Evolutionary conservation across 2,113 vertebrate species (phyloP).

Genomic region (Rhizomys pruinosus): DNA sequence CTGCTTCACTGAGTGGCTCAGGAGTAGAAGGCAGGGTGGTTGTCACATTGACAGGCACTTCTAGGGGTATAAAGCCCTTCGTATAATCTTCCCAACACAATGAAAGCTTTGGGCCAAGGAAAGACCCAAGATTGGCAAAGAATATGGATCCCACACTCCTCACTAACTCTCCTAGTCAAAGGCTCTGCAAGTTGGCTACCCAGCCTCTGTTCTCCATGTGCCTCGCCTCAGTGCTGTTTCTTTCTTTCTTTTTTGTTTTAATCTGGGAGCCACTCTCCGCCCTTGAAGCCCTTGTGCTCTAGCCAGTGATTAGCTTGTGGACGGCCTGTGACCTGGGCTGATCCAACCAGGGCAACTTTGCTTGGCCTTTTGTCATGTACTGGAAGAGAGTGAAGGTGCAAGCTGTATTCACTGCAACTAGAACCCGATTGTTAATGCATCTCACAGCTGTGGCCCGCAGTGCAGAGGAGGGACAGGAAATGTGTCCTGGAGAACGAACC

Average conservation of each 20-base stretch:
- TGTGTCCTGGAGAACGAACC: background rate
- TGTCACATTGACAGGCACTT: background rate
- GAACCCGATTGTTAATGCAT: background rate
- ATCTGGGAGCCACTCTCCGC: background rate
- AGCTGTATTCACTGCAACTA: background rate
- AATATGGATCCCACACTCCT: background rate
- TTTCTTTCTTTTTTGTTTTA: background rate
- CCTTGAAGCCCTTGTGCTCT: background rate
- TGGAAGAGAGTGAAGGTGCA: background rate
- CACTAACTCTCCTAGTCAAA: background rate
- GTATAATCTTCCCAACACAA: background rate
- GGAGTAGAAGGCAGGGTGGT: accelerated
- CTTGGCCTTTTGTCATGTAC: background rate
- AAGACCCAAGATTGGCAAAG: background rate
- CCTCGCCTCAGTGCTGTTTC: background rate
- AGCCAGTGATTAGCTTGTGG: background rate
- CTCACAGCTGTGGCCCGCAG: background rate
- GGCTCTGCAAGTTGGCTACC: background rate
- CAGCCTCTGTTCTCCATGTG: background rate
- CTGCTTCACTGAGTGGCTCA: background rate
- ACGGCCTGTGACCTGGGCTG: background rate
- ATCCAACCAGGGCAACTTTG: background rate
- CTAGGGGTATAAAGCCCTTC: background rate
- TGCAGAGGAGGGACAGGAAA: background rate
- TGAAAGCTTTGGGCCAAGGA: background rate